phyloP scores from a whole-genome alignment of 53 echinoderm and acorn worm species.

The Hippasteria phrygiana region DNA sequence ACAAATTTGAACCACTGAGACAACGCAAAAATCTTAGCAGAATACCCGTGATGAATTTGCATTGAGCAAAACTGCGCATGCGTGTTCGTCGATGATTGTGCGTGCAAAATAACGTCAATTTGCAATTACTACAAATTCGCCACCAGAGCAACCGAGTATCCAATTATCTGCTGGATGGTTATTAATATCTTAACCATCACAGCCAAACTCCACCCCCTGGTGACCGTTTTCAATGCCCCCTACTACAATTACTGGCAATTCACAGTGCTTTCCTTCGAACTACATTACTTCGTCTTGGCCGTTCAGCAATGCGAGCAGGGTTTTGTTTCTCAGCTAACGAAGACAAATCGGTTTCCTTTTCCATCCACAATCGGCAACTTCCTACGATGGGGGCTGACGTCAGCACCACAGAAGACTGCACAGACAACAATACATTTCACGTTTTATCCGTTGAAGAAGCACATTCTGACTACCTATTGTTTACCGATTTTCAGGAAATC shows the following conservation, averaged over 20 bases:
- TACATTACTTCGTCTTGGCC: background rate
- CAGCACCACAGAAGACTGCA: background rate
- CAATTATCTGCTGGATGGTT: background rate
- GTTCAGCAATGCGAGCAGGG: background rate
- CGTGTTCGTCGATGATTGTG: background rate
- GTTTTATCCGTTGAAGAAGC: background rate
- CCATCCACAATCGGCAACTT: background rate
- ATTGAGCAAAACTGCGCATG: background rate
- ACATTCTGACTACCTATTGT: background rate
- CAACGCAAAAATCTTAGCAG: slow-evolving; percentile 3
- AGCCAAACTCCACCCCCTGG: background rate
- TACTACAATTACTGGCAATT: background rate
- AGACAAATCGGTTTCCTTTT: background rate
- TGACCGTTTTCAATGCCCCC: background rate
- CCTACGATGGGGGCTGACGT: slow-evolving; percentile 32
- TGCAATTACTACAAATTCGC: background rate
- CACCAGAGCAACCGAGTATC: background rate
- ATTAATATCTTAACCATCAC: background rate
- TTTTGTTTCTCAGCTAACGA: background rate
- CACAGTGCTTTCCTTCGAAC: background rate
- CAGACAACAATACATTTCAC: background rate
- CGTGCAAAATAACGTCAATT: background rate
- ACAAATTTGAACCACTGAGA: background rate
- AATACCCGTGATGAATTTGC: background rate
- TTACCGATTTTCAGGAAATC: background rate